Evolutionary conservation across 1,140 invertebrate genomes (phyloP), one percentile per base, ranked within the genome.

Genomic region (Drosophila nannoptera): DNA sequence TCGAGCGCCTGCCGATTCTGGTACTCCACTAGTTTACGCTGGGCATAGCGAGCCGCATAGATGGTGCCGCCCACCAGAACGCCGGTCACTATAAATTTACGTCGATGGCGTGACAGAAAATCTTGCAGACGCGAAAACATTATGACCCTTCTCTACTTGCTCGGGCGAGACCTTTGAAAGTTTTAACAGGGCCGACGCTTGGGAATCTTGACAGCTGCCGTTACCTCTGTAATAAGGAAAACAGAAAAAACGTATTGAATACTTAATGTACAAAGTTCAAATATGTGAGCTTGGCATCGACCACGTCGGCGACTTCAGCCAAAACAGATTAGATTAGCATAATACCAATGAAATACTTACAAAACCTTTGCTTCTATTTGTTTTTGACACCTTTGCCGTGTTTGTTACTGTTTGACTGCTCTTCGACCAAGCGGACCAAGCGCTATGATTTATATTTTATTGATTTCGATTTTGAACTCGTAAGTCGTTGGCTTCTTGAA

Each of bases 1-100:
- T 95, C 94, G 62, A 92, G 92, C 4, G 96, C 92, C 87, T 97
- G 94, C 42, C 92, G 93, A 77, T 97, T 94, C 88, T 97, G 95
- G 92, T 95, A 96, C 90, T 97, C 94, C 73, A 94, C 87, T 0
- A 97, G 88, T 88, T 94, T 95, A 42, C 92, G 91, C 67, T 94
- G 92, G 2, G 94, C 94, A 92, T 96, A 97, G 77, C 91, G 92
- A 12, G 93, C 92, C 5, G 95, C 75, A 36, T 94, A 90, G 29
- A 94, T 90, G 4, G 93, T 89, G 29, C 94, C 94, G 53, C 95
- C 94, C 75, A 97, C 90, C n/a, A 97, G 75, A 9, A 94, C 91
- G 63, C 95, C 93, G 43, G 94, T 92, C 12, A 97, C 90, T 33
- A 97, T 82, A 60, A 96, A 94, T 89, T 96, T 96, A 70, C 93